These are phyloP conservation scores for Mustelus asterias DNA, from an alignment of 2,113 vertebrate genomes.

Conservation along the genomic window DNA sequence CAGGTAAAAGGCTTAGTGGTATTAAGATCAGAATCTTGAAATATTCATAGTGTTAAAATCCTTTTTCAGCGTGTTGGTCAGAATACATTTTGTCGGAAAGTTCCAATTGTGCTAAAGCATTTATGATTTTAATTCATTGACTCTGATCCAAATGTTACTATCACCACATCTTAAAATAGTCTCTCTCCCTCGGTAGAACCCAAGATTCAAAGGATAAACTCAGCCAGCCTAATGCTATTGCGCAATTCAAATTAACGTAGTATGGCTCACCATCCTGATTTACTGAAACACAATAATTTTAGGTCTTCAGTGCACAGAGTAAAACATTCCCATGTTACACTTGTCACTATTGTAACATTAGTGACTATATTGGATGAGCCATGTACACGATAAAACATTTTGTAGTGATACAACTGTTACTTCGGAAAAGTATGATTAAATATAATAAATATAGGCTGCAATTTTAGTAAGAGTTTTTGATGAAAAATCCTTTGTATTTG, in stretches of 20 bases:
- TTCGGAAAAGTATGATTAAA: no score
- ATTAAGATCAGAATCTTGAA: neutral
- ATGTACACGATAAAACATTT: neutral
- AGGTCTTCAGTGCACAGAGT: neutral
- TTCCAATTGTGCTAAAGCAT: neutral
- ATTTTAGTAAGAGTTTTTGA: neutral
- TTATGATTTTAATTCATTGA: neutral
- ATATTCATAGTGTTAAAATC: neutral
- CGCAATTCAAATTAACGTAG: neutral
- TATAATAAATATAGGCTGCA: neutral
- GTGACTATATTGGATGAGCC: neutral
- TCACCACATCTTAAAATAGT: neutral
- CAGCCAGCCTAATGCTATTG: neutral
- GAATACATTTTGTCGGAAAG: neutral
- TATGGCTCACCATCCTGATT: neutral
- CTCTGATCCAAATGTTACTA: neutral
- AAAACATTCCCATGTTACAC: neutral
- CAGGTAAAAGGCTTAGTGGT: constrained; percentile 64
- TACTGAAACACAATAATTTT: neutral
- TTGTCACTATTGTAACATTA: neutral
- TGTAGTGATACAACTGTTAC: neutral
- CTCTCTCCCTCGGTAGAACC: neutral
- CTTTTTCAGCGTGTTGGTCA: neutral
- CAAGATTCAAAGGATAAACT: neutral
- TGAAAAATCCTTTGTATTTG: neutral